Conservation (phyloP, 2,888 invertebrate genomes). For the Amblyjoppa proteus region DNA sequence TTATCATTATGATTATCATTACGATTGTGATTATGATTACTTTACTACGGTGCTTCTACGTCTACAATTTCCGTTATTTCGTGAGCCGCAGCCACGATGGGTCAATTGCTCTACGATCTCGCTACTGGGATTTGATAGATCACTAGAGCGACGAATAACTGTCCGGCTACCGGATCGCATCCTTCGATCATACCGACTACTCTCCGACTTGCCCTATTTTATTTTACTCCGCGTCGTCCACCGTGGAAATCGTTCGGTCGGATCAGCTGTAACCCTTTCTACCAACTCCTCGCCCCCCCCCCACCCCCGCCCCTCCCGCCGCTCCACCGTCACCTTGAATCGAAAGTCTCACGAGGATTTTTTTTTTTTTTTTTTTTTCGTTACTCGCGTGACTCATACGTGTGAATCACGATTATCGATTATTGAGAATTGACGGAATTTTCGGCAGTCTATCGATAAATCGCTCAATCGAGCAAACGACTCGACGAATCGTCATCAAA, state of each 20-base stretch:
- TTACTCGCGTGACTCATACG: not conserved
- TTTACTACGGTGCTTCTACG: not conserved
- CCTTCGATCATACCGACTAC: not conserved
- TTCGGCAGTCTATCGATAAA: no score
- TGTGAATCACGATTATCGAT: not conserved
- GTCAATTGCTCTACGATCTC: not conserved
- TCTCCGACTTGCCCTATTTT: not conserved
- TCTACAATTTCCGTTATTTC: not conserved
- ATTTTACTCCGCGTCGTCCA: conserved; percentile 2
- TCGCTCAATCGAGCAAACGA: no score
- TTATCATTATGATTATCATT: no score
- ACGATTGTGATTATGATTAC: no score
- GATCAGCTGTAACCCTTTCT: conserved; percentile 12
- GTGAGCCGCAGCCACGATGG: not conserved
- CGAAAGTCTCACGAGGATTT: not conserved
- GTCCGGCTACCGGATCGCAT: not conserved
- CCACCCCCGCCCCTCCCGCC: no score
- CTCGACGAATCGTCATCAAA: no score
- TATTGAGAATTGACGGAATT: no score
- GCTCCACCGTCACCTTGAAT: not conserved
- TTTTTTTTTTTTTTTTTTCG: not conserved
- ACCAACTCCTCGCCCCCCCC: not conserved
- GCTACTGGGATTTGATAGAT: not conserved
- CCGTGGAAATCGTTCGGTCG: conserved; percentile 3
- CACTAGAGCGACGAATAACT: conserved; percentile 3